phyloP scores from a whole-genome alignment of 2,888 invertebrate species.

The Junonia oenone region DNA sequence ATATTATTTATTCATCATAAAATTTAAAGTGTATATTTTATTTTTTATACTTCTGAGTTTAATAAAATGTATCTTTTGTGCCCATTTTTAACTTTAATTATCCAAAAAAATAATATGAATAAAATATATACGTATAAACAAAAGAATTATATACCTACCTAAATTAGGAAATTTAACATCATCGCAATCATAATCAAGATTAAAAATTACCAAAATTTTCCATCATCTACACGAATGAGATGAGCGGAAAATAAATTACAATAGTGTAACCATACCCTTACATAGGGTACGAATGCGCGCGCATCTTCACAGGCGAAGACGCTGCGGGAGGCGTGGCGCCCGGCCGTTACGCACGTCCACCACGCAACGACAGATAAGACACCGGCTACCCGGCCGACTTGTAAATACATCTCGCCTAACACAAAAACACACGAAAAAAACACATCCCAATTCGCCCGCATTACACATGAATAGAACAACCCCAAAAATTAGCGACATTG shows the following conservation, averaged over 20 bases:
- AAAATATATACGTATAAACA: too few relatives aligned
- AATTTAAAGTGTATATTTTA: too few relatives aligned
- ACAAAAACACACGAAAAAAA: conserved; percentile 10
- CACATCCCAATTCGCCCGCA: conserved; percentile 27
- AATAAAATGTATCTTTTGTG: too few relatives aligned
- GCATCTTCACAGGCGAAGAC: conserved; percentile 62
- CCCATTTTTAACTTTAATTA: too few relatives aligned
- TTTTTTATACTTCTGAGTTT: too few relatives aligned
- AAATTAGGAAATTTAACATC: too few relatives aligned
- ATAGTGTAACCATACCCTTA: conserved; percentile 56
- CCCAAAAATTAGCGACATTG: conserved; percentile 13
- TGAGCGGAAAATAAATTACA: conserved; percentile 2
- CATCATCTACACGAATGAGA: not conserved
- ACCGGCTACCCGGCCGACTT: conserved; percentile 40
- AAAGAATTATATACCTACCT: too few relatives aligned
- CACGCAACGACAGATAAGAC: conserved; percentile 61
- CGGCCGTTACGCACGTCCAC: conserved; percentile 63
- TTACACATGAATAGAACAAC: conserved; percentile 27
- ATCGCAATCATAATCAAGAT: too few relatives aligned
- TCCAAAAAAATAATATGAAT: too few relatives aligned
- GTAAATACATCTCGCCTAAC: conserved; percentile 28
- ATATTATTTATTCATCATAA: too few relatives aligned
- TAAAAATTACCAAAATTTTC: not conserved
- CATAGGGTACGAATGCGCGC: conserved; percentile 61
- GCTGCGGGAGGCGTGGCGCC: conserved; percentile 61